Evolutionary conservation across 2,113 vertebrate genomes (phyloP), one percentile per base, ranked within the genome.

Genomic region (Forbesichthys agassizii): DNA sequence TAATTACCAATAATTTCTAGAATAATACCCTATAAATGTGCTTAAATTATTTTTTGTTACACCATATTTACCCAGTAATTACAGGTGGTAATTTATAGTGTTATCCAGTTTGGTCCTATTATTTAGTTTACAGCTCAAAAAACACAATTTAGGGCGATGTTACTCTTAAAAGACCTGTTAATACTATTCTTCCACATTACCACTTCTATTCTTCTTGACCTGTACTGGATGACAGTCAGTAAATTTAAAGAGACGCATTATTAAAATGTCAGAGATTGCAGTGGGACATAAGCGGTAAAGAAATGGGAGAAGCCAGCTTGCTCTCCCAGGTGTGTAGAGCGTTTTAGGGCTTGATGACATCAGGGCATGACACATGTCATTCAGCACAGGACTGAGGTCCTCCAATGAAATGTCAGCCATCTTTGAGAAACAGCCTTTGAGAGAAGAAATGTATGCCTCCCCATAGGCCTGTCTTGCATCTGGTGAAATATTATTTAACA

Each of bases 351-450:
- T 18, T 9, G 7, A 46, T 0, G 82, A 68, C 61, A 91, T 75
- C 56, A 91, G 79, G 1, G 86, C 83, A n/a, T 84, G 77, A 56
- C 56, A 61, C 68, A 89, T 56, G 76, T 2, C 64, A 1, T 87
- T 63, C 55, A 86, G 48, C 62, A 89, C 84, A 0, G 81, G 90
- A 1, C 60, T 64, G 4, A 81, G 11, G 11, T 91, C 68, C 49
- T 33, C 16, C 0, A 52, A 5, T 0, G 7, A 36, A 8, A 11
- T n/a, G 3, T 5, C 58, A 11, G 47, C 71, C 74, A 88, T 75
- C 1, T 4, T 3, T 57, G 48, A 18, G 52, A 85, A 65, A 27
- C 49, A 1, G 20, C 33, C 0, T 5, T 73, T 47, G 2, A 85
- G 59, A 0, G 86, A 77, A 9, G 42, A 58, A 59, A 90, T 73